phyloP scores from a whole-genome alignment of 2,797 vertebrate genomes.

The Chelmon rostratus region DNA sequence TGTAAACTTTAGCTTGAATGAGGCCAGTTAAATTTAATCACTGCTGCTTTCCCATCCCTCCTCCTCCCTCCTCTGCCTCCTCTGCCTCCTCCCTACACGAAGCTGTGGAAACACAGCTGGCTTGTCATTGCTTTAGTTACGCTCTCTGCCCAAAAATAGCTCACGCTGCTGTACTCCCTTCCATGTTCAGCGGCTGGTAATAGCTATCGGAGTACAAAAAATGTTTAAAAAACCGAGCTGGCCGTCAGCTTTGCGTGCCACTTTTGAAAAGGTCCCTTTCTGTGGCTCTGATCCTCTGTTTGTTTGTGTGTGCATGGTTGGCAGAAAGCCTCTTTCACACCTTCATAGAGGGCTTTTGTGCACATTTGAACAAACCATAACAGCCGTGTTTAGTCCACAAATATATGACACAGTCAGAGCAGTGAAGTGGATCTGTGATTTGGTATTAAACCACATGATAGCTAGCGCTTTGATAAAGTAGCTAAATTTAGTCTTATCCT shows the following conservation, averaged over 20 bases:
- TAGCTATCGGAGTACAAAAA: slow-evolving; percentile 44
- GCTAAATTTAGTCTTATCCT: background rate
- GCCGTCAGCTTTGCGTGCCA: slow-evolving; percentile 18
- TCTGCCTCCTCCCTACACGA: slow-evolving; percentile 43
- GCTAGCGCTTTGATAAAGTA: slow-evolving; percentile 3
- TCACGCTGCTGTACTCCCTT: slow-evolving; percentile 26
- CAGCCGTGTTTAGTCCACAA: slow-evolving; percentile 54
- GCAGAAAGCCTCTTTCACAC: slow-evolving; percentile 68
- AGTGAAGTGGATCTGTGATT: slow-evolving; percentile 16
- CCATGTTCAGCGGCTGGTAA: slow-evolving; percentile 58
- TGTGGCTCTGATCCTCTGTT: slow-evolving; percentile 63
- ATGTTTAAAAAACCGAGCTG: background rate
- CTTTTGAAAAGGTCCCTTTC: slow-evolving; percentile 46
- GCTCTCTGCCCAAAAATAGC: slow-evolving; percentile 68
- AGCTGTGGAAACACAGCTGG: slow-evolving; percentile 80
- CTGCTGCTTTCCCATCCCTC: slow-evolving; percentile 52
- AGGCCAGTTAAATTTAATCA: slow-evolving; percentile 52
- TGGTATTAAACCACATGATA: background rate
- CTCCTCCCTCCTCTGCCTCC: slow-evolving; percentile 15
- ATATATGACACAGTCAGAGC: slow-evolving; percentile 11
- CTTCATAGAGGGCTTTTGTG: slow-evolving; percentile 64
- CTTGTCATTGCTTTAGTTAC: slow-evolving; percentile 69
- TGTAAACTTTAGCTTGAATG: slow-evolving; percentile 53
- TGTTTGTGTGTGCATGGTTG: slow-evolving; percentile 62
- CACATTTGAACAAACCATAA: slow-evolving; percentile 40